Evolutionary conservation across 2,888 invertebrate genomes (phyloP).

Genomic region (Hydriomena furcata): DNA sequence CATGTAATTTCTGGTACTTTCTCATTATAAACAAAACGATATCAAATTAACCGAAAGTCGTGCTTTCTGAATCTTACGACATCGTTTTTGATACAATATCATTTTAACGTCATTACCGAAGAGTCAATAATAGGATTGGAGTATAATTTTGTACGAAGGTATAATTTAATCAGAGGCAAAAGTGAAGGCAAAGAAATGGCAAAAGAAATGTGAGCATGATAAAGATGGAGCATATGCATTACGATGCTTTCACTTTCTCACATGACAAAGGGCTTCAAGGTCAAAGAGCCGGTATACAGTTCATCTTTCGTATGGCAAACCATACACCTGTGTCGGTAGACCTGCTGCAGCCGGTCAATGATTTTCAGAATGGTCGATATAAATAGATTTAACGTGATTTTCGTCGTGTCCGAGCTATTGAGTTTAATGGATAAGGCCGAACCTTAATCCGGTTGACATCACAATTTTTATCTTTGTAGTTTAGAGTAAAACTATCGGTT

Average conservation of each 20-base stretch:
- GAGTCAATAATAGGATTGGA: constrained; percentile 45
- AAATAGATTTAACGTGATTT: constrained; percentile 34
- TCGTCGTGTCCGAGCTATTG: constrained; percentile 51
- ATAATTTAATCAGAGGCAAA: constrained; percentile 50
- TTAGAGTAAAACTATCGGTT: too few relatives aligned
- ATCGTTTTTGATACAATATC: constrained; percentile 35
- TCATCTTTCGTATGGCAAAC: constrained; percentile 31
- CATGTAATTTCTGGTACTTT: constrained; percentile 48
- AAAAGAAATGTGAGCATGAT: constrained; percentile 34
- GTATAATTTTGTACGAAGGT: constrained; percentile 34
- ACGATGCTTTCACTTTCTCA: constrained; percentile 69
- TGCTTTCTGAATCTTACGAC: constrained; percentile 24
- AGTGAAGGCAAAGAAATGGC: constrained; percentile 48
- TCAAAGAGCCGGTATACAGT: constrained; percentile 50
- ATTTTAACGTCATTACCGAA: constrained; percentile 50
- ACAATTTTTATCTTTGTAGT: too few relatives aligned
- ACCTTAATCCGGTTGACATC: constrained; percentile 72
- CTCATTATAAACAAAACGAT: constrained; percentile 40
- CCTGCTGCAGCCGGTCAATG: constrained; percentile 2
- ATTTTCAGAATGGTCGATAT: constrained; percentile 11
- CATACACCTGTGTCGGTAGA: constrained; percentile 21
- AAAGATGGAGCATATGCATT: too few relatives aligned
- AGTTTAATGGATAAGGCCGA: constrained; percentile 66
- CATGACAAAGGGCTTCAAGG: constrained; percentile 70
- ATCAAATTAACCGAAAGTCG: constrained; percentile 32